These are phyloP conservation scores for Cyclina sinensis DNA, from an alignment of 1,140 invertebrate species.

Conservation along the genomic window DNA sequence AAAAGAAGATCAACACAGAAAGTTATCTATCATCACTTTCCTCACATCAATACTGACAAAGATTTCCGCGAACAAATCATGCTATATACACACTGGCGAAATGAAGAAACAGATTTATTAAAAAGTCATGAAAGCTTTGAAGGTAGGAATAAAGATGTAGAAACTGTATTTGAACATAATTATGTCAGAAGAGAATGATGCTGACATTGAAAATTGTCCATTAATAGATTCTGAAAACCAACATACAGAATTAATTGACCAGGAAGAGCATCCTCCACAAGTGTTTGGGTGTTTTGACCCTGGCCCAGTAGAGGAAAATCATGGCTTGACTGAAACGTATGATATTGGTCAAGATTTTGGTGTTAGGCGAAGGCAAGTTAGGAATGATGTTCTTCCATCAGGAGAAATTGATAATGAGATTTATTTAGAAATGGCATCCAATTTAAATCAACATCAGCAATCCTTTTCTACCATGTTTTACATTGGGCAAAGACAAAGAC, in stretches of 20 bases:
- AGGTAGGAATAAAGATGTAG: too few species aligned
- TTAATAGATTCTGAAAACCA: slow-evolving; percentile 53
- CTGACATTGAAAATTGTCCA: slow-evolving; percentile 34
- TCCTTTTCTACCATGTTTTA: slow-evolving; percentile 44
- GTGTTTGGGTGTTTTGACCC: slow-evolving; percentile 65
- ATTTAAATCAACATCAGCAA: slow-evolving; percentile 51
- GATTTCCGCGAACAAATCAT: slow-evolving; percentile 50
- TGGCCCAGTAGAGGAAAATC: neutral
- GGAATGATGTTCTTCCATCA: too few species aligned
- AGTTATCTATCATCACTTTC: slow-evolving; percentile 28
- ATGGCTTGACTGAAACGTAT: slow-evolving; percentile 1
- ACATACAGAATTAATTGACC: slow-evolving; percentile 15
- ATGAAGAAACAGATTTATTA: slow-evolving; percentile 31
- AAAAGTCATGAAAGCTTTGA: neutral
- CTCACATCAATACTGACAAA: slow-evolving; percentile 15
- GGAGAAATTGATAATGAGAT: slow-evolving; percentile 51
- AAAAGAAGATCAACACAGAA: slow-evolving; percentile 24
- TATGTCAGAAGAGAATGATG: neutral
- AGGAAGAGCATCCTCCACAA: neutral
- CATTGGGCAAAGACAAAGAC: slow-evolving; percentile 17
- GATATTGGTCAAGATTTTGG: slow-evolving; percentile 67
- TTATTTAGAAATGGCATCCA: slow-evolving; percentile 24
- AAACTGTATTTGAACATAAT: slow-evolving; percentile 17
- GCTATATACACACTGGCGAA: slow-evolving; percentile 41
- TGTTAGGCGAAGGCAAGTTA: too few species aligned